Evolutionary conservation across 2,888 invertebrate species (phyloP), one percentile per base, ranked within the genome.

Genomic region (Hartigia nigra): DNA sequence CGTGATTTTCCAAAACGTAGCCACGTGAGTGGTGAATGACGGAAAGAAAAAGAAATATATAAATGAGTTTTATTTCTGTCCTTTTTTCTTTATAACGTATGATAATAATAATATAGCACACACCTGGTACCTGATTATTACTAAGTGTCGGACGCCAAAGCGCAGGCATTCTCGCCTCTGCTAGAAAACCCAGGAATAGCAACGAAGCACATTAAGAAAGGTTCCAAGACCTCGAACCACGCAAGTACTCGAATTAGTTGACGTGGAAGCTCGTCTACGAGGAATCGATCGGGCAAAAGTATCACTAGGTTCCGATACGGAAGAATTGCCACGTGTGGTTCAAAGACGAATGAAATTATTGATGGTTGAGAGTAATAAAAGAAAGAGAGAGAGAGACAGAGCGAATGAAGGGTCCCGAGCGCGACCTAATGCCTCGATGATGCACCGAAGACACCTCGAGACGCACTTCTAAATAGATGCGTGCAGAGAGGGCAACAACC

Each of bases 401-500:
- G n/a, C n/a, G n/a, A n/a, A n/a, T n/a, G 5, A 1, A 2, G 55
- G 9, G 55, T 55, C 55, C 9, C 23, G 2, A 55, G 55, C 55
- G 55, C 55, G 55, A 55, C 55, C 55, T 55, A 55, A 55, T 1
- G 23, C 23, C 55, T 55, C 23, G 55, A 55, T 23, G 9, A 55
- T 55, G 55, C 55, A 55, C 9, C 55, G 23, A 23, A 55, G 55
- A 55, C 23, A 31, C 31, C 23, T 31, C 23, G 3, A 32, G 32
- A n/a, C 70, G 72, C 14, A 23, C 23, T 55, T 55, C 55, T 9
- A 1, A 37, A 55, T 5, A 55, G 55, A 55, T 70, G 39, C 39
- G 72, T 12, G 32, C 77, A 12, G 77, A 77, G 72, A 31, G 55
- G 55, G 70, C 74, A 37, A 77, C 37, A 69, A 77, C 77, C 77